Evolutionary conservation across 1,140 invertebrate genomes (phyloP), one percentile per base, ranked within the genome.

Genomic region (Drosophila mauritiana): DNA sequence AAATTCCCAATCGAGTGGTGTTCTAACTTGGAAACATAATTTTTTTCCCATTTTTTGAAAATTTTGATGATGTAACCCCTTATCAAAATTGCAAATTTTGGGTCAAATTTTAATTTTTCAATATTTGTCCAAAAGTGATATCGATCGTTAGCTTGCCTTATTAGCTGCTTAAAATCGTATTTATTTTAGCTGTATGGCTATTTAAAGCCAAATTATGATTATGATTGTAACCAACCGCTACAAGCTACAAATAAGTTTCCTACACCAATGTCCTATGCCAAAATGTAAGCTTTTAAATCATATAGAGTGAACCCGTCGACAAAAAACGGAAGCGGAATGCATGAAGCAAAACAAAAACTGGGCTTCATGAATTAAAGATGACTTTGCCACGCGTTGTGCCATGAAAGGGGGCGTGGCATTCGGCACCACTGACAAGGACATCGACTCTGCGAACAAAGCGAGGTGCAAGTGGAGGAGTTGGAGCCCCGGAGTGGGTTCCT

Each of bases 341-440:
- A 78, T 39, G 73, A 51, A 20, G 10, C 34, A 42, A 56, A 59
- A 36, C 46, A 77, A 63, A 86, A 86, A 67, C 46, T 57, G 54
- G 55, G 51, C 45, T 57, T 82, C 75, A 86, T 88, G 83, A 86
- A 86, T 86, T 86, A 88, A 88, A 88, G 83, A 86, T 86, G 83
- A 83, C 55, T 73, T 49, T 34, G 79, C 61, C 54, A 64, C 61
- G 61, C 56, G 74, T 77, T 57, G 13, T 42, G 54, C 63, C 65
- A 7, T 43, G 58, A 58, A 57, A 68, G 54, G 48, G 78, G 82
- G 83, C 62, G 79, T 79, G 58, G 53, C 63, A 52, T 10, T 25
- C 56, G 55, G 46, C 74, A 43, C 56, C 62, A 46, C 31, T 55
- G 54, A 46, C 55, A 68, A 77, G 63, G 56, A 37, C 57, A 58